These are phyloP conservation scores for Aspiorhynchus laticeps DNA, from an alignment of 2,113 vertebrate genomes.

Conservation along the genomic window DNA sequence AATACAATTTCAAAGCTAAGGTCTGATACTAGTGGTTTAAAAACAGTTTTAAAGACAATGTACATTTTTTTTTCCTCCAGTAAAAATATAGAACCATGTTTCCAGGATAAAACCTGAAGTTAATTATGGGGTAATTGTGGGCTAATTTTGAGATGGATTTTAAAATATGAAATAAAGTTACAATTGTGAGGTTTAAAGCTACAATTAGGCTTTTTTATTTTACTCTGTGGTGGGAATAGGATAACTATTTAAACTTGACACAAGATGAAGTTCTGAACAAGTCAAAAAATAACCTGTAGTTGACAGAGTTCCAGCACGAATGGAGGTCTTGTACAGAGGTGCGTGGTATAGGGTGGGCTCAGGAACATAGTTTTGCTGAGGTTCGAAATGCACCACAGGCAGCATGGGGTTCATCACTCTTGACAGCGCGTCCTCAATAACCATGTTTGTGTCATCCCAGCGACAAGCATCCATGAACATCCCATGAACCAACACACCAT, in stretches of 20 bases:
- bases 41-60: neutral
- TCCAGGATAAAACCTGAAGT: neutral
- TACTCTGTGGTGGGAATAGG: neutral
- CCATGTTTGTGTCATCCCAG: slow-evolving; percentile 77
- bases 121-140: neutral
- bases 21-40: neutral
- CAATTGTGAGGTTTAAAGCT: neutral
- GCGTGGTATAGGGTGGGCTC: slow-evolving; percentile 68
- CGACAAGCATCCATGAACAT: slow-evolving; percentile 82
- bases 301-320: slow-evolving; percentile 79
- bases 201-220: neutral
- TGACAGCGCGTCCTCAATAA: slow-evolving; percentile 75
- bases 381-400: slow-evolving; percentile 81
- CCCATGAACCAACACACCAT: slow-evolving; percentile 80
- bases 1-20: neutral
- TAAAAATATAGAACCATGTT: neutral
- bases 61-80: too few species aligned
- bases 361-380: slow-evolving; percentile 76
- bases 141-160: neutral
- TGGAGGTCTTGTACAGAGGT: slow-evolving; percentile 81
- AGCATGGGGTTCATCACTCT: slow-evolving; percentile 78
- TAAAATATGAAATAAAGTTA: neutral
- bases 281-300: slow-evolving; percentile 73
- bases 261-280: neutral
- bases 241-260: neutral